These are phyloP conservation scores for Torymus auratus DNA, from an alignment of 2,888 invertebrate species.

Conservation along the genomic window DNA sequence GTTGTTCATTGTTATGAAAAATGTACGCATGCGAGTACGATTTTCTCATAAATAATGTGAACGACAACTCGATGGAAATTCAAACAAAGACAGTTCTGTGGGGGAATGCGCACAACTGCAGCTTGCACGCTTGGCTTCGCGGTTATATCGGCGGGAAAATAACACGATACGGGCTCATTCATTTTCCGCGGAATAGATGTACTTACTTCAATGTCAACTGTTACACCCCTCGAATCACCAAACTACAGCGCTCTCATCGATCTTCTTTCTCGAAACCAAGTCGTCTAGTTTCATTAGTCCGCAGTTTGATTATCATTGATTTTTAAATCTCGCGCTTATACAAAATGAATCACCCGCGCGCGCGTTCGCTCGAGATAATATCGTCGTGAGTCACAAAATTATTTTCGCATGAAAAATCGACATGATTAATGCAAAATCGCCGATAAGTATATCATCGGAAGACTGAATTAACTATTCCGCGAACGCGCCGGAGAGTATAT, in stretches of 20 bases:
- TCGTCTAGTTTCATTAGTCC: background rate
- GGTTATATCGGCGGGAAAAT: slow-evolving; percentile 10
- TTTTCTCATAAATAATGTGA: too few relatives aligned
- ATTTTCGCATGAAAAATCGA: background rate
- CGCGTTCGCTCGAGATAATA: background rate
- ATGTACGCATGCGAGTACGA: too few relatives aligned
- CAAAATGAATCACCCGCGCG: background rate
- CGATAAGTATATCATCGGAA: slow-evolving; percentile 1
- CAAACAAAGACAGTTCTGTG: slow-evolving; percentile 18
- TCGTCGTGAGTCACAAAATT: slow-evolving; percentile 7
- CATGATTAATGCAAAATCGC: slow-evolving; percentile 16
- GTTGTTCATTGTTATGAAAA: too few relatives aligned
- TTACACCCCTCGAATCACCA: too few relatives aligned
- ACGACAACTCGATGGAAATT: background rate
- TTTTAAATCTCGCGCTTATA: background rate
- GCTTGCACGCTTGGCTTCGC: background rate
- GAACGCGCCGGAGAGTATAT: background rate
- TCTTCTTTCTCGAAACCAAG: too few relatives aligned
- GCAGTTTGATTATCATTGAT: too few relatives aligned
- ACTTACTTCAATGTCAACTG: too few relatives aligned
- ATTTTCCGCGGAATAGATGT: slow-evolving; percentile 12
- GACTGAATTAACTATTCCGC: background rate
- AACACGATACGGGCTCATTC: slow-evolving; percentile 26
- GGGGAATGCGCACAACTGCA: slow-evolving; percentile 10
- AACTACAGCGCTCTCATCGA: too few relatives aligned